Evolutionary conservation across 2,113 vertebrate genomes (phyloP).

Genomic region (Hemichromis elongatus): DNA sequence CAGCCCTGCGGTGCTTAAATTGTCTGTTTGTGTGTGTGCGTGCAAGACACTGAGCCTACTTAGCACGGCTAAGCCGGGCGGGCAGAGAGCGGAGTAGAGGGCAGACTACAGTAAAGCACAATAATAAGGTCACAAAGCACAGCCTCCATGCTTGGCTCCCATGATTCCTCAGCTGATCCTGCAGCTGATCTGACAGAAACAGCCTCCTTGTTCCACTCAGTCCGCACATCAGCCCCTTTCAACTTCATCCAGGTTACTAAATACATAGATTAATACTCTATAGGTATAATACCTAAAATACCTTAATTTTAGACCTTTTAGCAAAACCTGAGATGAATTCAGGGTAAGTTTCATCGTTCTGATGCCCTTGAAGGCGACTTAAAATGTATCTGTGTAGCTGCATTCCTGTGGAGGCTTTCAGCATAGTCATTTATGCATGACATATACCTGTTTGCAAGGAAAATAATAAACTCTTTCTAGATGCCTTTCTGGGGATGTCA

Average conservation of each 20-base stretch:
- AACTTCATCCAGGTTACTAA: conserved; percentile 30
- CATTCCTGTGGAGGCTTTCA: background rate
- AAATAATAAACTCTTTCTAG: background rate
- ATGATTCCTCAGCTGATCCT: conserved; percentile 61
- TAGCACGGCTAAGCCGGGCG: background rate
- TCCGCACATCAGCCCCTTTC: conserved; percentile 43
- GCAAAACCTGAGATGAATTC: background rate
- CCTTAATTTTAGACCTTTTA: background rate
- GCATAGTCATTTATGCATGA: background rate
- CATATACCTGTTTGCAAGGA: background rate
- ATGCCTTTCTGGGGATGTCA: background rate
- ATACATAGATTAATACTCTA: background rate
- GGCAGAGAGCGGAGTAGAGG: background rate
- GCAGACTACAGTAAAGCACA: conserved; percentile 31
- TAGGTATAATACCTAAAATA: too few species aligned
- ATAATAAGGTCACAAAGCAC: conserved; percentile 49
- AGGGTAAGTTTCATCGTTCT: background rate
- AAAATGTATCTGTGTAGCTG: background rate
- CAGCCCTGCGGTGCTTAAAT: background rate
- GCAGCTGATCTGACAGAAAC: conserved; percentile 36
- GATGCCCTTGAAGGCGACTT: background rate
- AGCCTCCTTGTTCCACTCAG: conserved; percentile 25
- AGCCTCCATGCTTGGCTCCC: conserved; percentile 25
- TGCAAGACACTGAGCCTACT: conserved; percentile 11
- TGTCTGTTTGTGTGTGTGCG: conserved; percentile 1